phyloP scores from a whole-genome alignment of 2,113 vertebrate species.

The Pungitius pungitius region DNA sequence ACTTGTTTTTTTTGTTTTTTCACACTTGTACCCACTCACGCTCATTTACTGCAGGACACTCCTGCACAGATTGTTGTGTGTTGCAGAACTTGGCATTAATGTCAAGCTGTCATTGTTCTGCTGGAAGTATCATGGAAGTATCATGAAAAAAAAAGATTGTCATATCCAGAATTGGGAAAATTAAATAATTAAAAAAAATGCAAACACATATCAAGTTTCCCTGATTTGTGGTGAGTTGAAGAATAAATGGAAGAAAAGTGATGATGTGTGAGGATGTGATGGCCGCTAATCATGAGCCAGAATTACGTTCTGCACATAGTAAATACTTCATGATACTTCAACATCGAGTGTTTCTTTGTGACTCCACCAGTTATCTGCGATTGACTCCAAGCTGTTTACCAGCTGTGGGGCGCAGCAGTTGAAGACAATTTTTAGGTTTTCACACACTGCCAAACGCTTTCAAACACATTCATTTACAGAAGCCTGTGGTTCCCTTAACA shows the following conservation, averaged over 20 bases:
- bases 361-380: constrained; percentile 13
- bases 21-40: constrained; percentile 46
- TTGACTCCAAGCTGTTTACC: constrained; percentile 41
- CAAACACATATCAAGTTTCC: constrained; percentile 14
- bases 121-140: constrained; percentile 10
- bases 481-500: constrained; percentile 24
- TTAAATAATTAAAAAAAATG: neutral
- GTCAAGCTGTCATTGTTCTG: constrained; percentile 9
- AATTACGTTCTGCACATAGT: constrained; percentile 28
- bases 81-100: constrained; percentile 27
- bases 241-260: neutral
- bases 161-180: constrained; percentile 4
- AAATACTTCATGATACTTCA: constrained; percentile 4
- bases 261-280: constrained; percentile 14
- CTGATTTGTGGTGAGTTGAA: constrained; percentile 1
- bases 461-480: constrained; percentile 36
- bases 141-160: constrained; percentile 17
- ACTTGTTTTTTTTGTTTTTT: constrained; percentile 39
- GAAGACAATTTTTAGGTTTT: constrained; percentile 42
- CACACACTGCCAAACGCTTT: constrained; percentile 25
- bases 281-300: constrained; percentile 20
- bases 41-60: constrained; percentile 5
- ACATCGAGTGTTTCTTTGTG: constrained; percentile 4
- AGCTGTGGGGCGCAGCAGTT: constrained; percentile 31
- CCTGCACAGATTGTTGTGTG: constrained; percentile 16